Base-by-base conservation (phyloP, 2,888 invertebrate species). In the Agonopterix arenella region DNA sequence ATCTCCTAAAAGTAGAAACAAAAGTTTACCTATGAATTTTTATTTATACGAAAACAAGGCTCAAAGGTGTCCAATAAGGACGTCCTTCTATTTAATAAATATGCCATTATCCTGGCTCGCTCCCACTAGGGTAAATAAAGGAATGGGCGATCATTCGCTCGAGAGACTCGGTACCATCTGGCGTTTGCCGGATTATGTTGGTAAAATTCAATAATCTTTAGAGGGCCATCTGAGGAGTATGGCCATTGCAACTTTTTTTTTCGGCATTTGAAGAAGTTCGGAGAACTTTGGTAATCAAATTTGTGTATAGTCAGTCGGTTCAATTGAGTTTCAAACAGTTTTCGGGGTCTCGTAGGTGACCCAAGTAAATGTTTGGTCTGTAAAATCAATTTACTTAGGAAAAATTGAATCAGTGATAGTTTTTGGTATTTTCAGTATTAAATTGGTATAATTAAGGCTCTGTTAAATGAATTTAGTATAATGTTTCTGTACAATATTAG, bases 151-250 rank as follows among this genome's bases (percentile, higher is more conserved):
- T 83, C 78, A 75, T 76, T 78, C 70, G 73, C 71, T 67, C 60
- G 62, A 64, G 68, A 69, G 68, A 62, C 66, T 62, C 64, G 74
- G 76, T 57, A 80, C 57, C 84, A 81, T 75, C 82, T 84, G 85
- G 78, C 73, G 68, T 62, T 72, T 62, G 71, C 67, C 65, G 75
- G 78, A 82, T 85, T 82, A 84, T 77, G 74, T 78, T 71, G 74
- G 71, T 76, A 70, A 75, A 84, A 84, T 82, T 84, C 82, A 82
- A 84, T 84, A 84, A 83, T 78, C 78, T 80, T 69, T 67, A 62
- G 68, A 70, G 67, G 61, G 66, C 74, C 82, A 84, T 76, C 84
- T 85, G 82, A 70, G 79, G 54, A 66, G 64, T 70, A 62, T 66
- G 62, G 66, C 58, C 63, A 66, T 71, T 64, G 68, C 65, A 69